Base-by-base conservation (phyloP, 1,140 invertebrate genomes). In the Limonius californicus region DNA sequence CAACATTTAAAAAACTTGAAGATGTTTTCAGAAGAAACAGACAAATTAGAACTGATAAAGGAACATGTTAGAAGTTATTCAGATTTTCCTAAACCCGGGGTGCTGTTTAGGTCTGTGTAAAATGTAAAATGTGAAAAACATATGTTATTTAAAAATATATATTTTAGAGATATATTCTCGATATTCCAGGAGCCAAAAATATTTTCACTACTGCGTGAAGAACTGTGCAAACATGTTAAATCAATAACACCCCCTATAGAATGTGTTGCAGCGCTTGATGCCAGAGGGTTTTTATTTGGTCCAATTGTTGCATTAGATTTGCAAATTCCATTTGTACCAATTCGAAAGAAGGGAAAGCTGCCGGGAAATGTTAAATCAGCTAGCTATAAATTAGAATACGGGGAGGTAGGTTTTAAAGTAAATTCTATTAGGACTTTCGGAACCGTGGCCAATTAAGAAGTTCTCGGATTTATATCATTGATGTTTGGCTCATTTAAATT, bases 221-320 rank as follows among this genome's bases (percentile, higher is more conserved):
- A 95, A 7, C 74, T 98, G 42, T 73, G 87, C 6, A 83, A 89
- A 30, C 83, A 88, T 70, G 79, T 89, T 0, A 78, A 81, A 53
- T 68, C 72, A 6, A 77, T 83, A 21, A 79, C 81, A 65, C 82
- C 87, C 0, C 77, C 84, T 59, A 80, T 92, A 1, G 86, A 98
- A 69, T 82, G 86, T 3, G 82, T 99, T 21, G 85, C 94, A 14
- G 97, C 91, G 0, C 76, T 99, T 9, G 97, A 99, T 72, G 88
- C 95, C 0, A 80, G 97, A 78, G 97, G 97, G 1, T 99, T 99
- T 74, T 81, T 99, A 1, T 88, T 99, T 73, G 94, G 93, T n/a
- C 88, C 95, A 27, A 73, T 91, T 0, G 75, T 99, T n/a, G 91
- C 94, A 11, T 76, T 88, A 7, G 84, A 89, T 66, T 75, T 98